Conservation (phyloP, 1,140 invertebrate genomes). For the Bicyclus anynana region DNA sequence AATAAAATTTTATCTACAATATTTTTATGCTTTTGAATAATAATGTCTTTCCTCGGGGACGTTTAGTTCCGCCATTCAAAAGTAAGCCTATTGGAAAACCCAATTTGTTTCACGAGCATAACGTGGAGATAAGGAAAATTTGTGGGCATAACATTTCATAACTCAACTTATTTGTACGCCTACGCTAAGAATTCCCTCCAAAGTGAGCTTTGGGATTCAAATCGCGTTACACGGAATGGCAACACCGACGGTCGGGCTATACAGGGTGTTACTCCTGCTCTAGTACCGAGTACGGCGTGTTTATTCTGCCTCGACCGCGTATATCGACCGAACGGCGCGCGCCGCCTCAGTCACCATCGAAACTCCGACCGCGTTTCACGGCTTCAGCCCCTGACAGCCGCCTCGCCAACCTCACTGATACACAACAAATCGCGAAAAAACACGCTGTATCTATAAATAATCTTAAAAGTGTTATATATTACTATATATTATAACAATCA, state of each 20-base stretch:
- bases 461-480: not conserved
- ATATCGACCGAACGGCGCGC: constrained; percentile 69
- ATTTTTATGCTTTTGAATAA: not conserved
- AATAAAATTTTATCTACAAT: too few relatives aligned
- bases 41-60: not conserved
- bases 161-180: constrained; percentile 10
- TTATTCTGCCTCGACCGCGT: constrained; percentile 72
- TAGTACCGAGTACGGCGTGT: constrained; percentile 59
- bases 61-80: constrained; percentile 1
- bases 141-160: constrained; percentile 4
- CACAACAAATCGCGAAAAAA: constrained; percentile 50
- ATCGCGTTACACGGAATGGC: constrained; percentile 43
- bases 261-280: constrained; percentile 38
- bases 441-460: not conserved
- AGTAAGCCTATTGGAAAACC: constrained; percentile 1
- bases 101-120: constrained; percentile 1
- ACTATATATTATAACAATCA: not conserved
- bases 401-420: constrained; percentile 37
- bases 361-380: constrained; percentile 39
- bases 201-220: constrained; percentile 36
- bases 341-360: constrained; percentile 55
- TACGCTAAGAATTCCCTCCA: constrained; percentile 10
- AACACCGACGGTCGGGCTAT: constrained; percentile 32
- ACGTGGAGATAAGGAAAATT: constrained; percentile 2
- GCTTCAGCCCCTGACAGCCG: constrained; percentile 45